Evolutionary conservation across 2,888 invertebrate species (phyloP), one percentile per base, ranked within the genome.

Genomic region (Bibio marci): DNA sequence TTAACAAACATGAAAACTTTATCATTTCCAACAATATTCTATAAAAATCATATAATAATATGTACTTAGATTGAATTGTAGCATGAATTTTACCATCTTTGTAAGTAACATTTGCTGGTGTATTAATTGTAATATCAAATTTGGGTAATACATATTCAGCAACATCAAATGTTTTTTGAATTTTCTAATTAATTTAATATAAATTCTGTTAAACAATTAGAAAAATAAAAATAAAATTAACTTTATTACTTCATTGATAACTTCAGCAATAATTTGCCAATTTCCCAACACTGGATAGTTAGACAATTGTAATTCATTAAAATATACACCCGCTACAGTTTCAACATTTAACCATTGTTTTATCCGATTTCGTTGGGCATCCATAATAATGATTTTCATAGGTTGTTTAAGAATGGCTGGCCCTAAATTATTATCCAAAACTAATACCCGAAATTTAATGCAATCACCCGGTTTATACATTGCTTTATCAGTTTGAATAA

Each of bases 141-240:
- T 92, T 92, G 0, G 97, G 97, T 47, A 90, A 63, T 39, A 95
- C 81, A 51, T 90, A 91, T 61, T 91, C 86, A 8, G 88, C 87
- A 4, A 94, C 85, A 55, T 82, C 73, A 41, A 62, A 22, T 17
- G 27, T 14, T 11, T 12, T 15, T 35, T n/a, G 11, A 17, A 28
- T 37, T n/a, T n/a, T 30, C 14, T 8, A 19, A 4, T 11, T 13
- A 5, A 22, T 22, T 22, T 22, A 4, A 8, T 22, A 6, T 22
- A n/a, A n/a, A n/a, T n/a, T n/a, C n/a, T n/a, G n/a, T n/a, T 7
- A 4, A 33, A 5, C 22, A 33, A 2, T 19, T 33, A 7, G 17
- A 32, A 5, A 5, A 4, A 12, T 4, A n/a, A n/a, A 28, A 13
- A 8, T 22, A 7, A 33, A n/a, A 11, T 15, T 15, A 15, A 30